Conservation (phyloP, 2,888 invertebrate species). For the Dryocosmus kuriphilus region DNA sequence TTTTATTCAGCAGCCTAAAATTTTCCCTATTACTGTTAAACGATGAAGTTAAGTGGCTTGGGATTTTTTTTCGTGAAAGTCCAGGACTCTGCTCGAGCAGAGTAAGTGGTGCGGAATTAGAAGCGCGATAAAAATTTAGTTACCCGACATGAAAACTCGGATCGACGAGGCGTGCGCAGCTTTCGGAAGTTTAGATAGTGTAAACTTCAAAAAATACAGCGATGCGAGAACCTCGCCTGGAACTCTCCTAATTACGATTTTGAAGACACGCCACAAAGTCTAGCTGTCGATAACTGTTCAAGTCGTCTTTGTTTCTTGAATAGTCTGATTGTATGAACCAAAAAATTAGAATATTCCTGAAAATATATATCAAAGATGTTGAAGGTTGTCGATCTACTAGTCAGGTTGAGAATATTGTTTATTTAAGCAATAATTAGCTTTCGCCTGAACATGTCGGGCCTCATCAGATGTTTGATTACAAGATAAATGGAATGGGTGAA, state of each 20-base stretch:
- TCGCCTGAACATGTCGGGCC: too few relatives aligned
- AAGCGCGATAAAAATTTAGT: conserved; percentile 56
- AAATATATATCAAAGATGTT: too few relatives aligned
- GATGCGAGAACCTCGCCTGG: conserved; percentile 54
- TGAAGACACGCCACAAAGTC: conserved; percentile 47
- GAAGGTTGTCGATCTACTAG: too few relatives aligned
- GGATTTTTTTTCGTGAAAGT: background rate
- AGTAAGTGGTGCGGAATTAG: background rate
- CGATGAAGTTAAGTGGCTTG: background rate
- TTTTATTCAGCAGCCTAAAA: background rate
- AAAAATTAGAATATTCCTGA: background rate
- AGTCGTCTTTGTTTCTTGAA: background rate
- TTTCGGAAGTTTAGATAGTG: conserved; percentile 53
- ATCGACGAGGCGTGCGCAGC: conserved; percentile 53
- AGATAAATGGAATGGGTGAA: too few relatives aligned
- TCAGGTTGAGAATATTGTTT: too few relatives aligned
- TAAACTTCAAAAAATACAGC: conserved; percentile 52
- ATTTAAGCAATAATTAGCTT: too few relatives aligned
- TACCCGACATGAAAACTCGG: conserved; percentile 49
- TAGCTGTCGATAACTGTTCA: background rate
- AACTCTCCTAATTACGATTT: conserved; percentile 54
- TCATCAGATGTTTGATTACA: too few relatives aligned
- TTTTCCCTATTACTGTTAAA: background rate
- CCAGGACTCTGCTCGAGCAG: background rate
- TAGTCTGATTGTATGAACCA: conserved; percentile 15